Evolutionary conservation across 2,888 invertebrate species (phyloP).

Genomic region (Idaea aversata): DNA sequence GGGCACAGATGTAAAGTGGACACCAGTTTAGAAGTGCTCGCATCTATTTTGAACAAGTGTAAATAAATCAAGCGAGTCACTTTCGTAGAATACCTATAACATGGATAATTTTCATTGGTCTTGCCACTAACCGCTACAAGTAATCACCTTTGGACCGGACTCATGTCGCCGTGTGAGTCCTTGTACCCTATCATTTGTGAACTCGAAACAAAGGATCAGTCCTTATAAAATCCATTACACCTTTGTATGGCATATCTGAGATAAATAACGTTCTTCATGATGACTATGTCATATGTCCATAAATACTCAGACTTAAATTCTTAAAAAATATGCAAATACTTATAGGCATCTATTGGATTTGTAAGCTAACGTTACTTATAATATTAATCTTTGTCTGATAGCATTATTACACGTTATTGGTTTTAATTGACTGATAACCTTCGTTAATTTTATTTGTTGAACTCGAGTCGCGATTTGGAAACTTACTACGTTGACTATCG

Average conservation of each 20-base stretch:
- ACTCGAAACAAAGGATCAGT: neutral
- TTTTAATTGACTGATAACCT: slow-evolving; percentile 42
- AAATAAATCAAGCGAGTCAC: slow-evolving; percentile 74
- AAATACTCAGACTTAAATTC: neutral
- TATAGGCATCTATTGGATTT: neutral
- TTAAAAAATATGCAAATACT: neutral
- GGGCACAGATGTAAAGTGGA: slow-evolving; percentile 66
- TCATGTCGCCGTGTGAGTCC: neutral
- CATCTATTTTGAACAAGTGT: slow-evolving; percentile 74
- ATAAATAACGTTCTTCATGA: neutral
- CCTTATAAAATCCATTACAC: neutral
- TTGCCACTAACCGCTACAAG: slow-evolving; percentile 15
- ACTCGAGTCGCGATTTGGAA: slow-evolving; percentile 39
- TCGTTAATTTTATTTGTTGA: slow-evolving; percentile 42
- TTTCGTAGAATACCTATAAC: slow-evolving; percentile 51
- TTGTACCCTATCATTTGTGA: neutral
- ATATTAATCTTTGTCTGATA: slow-evolving; percentile 12
- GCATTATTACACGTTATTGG: slow-evolving; percentile 28
- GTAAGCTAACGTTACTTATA: neutral
- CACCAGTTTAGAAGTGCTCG: slow-evolving; percentile 72
- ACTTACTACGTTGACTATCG: slow-evolving; percentile 26
- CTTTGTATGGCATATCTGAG: neutral
- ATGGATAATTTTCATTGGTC: slow-evolving; percentile 71
- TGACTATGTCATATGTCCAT: neutral
- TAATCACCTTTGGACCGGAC: neutral